Percentiles rank a stretch among this genome's conserved stretches.
These are phyloP conservation scores for Zapornia atra DNA, from an alignment of 2,113 vertebrate genomes.

Conservation along the genomic window DNA sequence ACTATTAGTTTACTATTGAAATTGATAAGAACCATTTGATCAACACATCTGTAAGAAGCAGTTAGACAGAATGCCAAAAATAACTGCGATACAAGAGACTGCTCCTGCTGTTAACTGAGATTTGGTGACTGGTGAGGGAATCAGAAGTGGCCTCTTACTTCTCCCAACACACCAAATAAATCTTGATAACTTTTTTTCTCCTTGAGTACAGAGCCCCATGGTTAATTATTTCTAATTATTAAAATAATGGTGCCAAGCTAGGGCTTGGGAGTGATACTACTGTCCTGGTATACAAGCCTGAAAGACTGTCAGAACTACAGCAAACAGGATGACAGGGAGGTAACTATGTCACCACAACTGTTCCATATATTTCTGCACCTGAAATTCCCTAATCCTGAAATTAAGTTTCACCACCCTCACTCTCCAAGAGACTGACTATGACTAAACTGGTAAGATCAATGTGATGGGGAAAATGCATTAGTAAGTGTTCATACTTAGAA, in stretches of 20 bases:
- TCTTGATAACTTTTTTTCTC: neutral
- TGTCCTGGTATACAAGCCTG: too few species aligned
- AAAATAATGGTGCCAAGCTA: neutral
- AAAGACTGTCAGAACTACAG: neutral
- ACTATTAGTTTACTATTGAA: neutral
- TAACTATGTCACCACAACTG: neutral
- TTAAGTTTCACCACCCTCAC: neutral
- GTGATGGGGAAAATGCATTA: neutral
- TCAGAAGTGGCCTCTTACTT: neutral
- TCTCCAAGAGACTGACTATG: neutral
- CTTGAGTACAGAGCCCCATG: neutral
- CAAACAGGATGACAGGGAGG: neutral
- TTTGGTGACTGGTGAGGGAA: neutral
- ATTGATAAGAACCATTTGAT: neutral
- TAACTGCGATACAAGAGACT: neutral
- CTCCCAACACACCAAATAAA: neutral
- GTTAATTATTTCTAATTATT: neutral
- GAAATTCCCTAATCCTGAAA: neutral
- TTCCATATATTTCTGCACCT: neutral
- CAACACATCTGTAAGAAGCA: neutral
- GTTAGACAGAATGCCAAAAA: neutral
- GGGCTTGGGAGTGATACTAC: neutral
- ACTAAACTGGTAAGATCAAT: fast-evolving
- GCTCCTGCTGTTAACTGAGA: neutral
- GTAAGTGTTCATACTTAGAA: neutral